Evolutionary conservation across 2,113 vertebrate genomes (phyloP).

Genomic region (Notechis scutatus): DNA sequence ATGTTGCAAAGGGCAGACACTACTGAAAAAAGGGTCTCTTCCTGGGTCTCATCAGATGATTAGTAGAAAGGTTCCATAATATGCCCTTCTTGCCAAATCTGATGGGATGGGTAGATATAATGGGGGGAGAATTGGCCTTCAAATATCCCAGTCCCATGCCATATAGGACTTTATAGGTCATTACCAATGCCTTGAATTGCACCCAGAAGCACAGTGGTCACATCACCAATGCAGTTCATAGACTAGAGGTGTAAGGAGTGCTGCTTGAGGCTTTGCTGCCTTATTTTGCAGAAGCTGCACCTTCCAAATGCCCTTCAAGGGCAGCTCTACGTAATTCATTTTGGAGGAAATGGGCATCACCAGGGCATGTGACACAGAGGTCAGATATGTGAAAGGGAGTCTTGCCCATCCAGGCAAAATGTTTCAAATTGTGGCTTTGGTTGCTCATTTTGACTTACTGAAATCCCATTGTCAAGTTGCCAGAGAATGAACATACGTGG

Average conservation of each 20-base stretch:
- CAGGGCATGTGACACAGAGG: constrained; percentile 31
- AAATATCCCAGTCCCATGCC: not conserved
- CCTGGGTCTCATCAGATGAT: not conserved
- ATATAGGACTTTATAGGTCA: not conserved
- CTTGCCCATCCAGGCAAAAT: constrained; percentile 47
- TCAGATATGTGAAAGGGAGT: constrained; percentile 5
- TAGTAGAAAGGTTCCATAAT: not conserved
- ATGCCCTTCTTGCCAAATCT: not conserved
- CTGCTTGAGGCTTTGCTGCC: not conserved
- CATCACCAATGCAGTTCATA: not conserved
- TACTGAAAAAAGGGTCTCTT: not conserved
- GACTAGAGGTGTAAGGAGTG: not conserved
- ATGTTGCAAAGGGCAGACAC: not conserved
- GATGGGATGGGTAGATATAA: not conserved
- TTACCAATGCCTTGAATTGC: not conserved
- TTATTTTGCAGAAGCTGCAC: not conserved
- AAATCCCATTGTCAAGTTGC: constrained; percentile 78
- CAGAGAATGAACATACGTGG: constrained; percentile 73
- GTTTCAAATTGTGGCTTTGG: constrained; percentile 64
- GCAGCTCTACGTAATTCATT: not conserved
- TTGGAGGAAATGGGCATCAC: not conserved
- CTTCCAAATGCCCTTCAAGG: not conserved
- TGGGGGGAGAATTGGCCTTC: not conserved
- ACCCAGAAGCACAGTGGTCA: not conserved
- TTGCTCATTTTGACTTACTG: constrained; percentile 68